A percentile compares a stretch with the other conserved stretches of the same genome.
phyloP scores from a whole-genome alignment of 2,797 vertebrate species.

The Peromyscus melanophrys region DNA sequence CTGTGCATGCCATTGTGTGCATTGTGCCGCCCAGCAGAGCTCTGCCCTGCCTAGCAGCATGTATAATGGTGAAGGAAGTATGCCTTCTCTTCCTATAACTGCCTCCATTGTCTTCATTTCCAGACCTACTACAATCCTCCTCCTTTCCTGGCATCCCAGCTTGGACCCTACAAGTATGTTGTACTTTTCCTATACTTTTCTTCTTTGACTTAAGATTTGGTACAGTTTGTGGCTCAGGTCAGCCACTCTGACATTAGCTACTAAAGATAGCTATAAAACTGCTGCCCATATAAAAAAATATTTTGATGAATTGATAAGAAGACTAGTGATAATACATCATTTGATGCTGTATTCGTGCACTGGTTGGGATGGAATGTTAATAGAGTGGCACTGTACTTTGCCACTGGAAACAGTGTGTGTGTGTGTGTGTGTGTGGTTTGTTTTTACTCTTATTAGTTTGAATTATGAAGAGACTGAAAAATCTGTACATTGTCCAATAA shows the following conservation, averaged over 20 bases:
- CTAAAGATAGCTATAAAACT: neutral
- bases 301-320: conserved; percentile 8
- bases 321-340: neutral
- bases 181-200: neutral
- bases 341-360: neutral
- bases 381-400: neutral
- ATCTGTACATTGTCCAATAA: neutral
- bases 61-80: neutral
- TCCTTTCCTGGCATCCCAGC: neutral
- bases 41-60: neutral
- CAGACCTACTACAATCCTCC: neutral
- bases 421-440: neutral
- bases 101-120: neutral
- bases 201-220: neutral
- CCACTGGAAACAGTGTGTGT: neutral
- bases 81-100: neutral
- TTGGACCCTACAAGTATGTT: neutral
- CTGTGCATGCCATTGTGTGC: neutral
- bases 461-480: neutral
- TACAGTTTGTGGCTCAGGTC: neutral
- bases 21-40: neutral
- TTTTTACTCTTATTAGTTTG: conserved; percentile 7
- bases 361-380: neutral
- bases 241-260: neutral
- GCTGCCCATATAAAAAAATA: neutral